These are phyloP conservation scores for Tenthredo scrophulariae DNA, from an alignment of 2,888 invertebrate species.

Conservation along the genomic window DNA sequence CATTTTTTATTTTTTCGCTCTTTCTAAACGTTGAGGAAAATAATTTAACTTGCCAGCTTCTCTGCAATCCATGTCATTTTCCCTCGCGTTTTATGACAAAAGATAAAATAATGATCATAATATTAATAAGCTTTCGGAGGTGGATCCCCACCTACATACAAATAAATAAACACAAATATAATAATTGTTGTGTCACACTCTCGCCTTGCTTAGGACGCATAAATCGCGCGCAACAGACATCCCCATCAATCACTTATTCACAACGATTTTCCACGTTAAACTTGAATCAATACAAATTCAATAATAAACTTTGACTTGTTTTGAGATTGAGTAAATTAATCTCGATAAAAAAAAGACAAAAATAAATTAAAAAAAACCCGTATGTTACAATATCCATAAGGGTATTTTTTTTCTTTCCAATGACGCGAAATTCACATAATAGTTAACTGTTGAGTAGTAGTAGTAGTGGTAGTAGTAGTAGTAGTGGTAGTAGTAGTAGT, in stretches of 20 bases:
- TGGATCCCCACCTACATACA: conserved; percentile 21
- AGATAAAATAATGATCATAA: not conserved
- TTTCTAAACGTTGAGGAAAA: conserved; percentile 6
- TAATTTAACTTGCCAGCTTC: not conserved
- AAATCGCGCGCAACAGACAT: not conserved
- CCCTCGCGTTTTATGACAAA: not conserved
- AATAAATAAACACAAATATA: conserved; percentile 48
- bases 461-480: not conserved
- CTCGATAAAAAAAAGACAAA: not conserved
- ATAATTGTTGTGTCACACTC: conserved; percentile 23
- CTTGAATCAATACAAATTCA: not conserved
- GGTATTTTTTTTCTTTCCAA: conserved; percentile 2
- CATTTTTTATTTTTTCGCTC: not conserved
- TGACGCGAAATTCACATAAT: conserved; percentile 24
- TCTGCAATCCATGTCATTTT: conserved; percentile 13
- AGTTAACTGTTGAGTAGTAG: not conserved
- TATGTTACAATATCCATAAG: not conserved
- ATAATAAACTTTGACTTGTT: not conserved
- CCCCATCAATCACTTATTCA: not conserved
- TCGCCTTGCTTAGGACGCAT: not conserved
- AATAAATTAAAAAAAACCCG: not conserved
- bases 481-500: not conserved
- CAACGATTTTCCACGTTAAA: not conserved
- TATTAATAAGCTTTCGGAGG: not conserved
- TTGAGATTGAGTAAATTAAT: not conserved